phyloP scores from a whole-genome alignment of 2,797 vertebrate genomes.

The Phaenicophaeus curvirostris region DNA sequence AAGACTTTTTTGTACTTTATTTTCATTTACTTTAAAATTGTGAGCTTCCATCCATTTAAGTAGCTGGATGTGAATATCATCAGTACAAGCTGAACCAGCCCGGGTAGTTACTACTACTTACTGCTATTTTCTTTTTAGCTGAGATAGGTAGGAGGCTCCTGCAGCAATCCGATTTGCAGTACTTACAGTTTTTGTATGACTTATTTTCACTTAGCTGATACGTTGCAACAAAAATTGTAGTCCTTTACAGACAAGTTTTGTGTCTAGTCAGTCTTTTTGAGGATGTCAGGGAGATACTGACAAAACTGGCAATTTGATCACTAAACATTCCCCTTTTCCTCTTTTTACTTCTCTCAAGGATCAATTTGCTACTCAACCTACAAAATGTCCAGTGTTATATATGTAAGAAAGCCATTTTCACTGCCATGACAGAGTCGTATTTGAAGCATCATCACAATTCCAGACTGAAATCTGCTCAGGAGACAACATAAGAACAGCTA shows the following conservation, averaged over 20 bases:
- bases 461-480: neutral
- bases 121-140: neutral
- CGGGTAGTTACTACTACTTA: neutral
- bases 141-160: neutral
- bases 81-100: neutral
- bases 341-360: neutral
- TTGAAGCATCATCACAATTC: neutral
- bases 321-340: neutral
- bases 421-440: neutral
- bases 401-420: neutral
- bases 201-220: neutral
- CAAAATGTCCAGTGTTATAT: neutral
- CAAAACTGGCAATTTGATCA: neutral
- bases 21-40: neutral
- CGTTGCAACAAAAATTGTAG: neutral
- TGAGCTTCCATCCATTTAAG: neutral
- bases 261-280: neutral
- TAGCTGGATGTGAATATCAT: neutral
- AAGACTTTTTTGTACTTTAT: neutral
- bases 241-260: neutral
- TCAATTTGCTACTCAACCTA: neutral
- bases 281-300: neutral
- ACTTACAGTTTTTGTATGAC: neutral
- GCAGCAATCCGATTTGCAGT: neutral
- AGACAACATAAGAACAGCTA: neutral